Base-by-base conservation (phyloP, 2,888 invertebrate genomes). In the Mallateleia sp. region DNA sequence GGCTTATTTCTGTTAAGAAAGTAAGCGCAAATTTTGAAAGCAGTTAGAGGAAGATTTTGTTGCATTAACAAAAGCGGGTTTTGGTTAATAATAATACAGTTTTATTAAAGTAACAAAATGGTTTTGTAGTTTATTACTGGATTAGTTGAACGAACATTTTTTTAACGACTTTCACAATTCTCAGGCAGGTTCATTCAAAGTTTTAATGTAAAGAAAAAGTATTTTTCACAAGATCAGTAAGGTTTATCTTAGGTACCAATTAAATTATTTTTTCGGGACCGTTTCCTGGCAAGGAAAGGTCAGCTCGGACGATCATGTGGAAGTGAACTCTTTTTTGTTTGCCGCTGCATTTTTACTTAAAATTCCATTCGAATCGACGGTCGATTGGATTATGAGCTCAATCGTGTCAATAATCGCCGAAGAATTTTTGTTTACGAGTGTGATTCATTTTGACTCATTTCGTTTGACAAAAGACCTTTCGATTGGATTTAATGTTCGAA, bases 201-300 rank as follows among this genome's bases (percentile, higher is more conserved):
- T 71, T 67, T 67, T 20, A 22, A 58, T 28, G 18, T 9, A 18
- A 28, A 72, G 71, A n/a, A 24, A 15, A 56, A 47, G 60, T 24
- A 25, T 72, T 67, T 69, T 66, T 50, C 52, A 74, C 45, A 62
- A 20, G 34, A 78, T 74, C 28, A 74, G 74, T 79, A 75, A 75
- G 79, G 85, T 85, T 85, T 85, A 85, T 79, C 78, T 84, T 79
- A 50, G 47, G 79, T 84, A 79, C 72, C 85, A 84, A 74, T 52
- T 28, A 15, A 47, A 34, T 64, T 32, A n/a, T 34, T 82, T 32
- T 22, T 50, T 25, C 38, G 6, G 38, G 11, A 38, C 11, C 11
- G 14, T 38, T 38, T 38, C 38, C 47, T 32, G 20, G 45, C 22
- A 38, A 52, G 42, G 58, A 34, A 75, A 8, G 25, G 52, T 42